These are phyloP conservation scores for Parotia lawesii DNA, from an alignment of 2,113 vertebrate genomes.

Conservation along the genomic window DNA sequence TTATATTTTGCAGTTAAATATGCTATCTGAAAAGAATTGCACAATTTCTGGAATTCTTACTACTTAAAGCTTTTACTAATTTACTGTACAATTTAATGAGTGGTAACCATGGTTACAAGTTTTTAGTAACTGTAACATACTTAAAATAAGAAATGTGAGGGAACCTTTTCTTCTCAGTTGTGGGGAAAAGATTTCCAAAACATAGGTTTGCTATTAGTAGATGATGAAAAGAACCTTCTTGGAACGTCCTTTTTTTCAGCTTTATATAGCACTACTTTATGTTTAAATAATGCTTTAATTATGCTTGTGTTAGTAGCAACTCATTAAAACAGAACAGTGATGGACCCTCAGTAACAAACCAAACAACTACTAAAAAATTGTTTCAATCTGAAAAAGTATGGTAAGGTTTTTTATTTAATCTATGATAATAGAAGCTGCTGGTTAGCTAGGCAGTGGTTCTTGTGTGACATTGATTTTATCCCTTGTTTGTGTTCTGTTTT, in stretches of 20 bases:
- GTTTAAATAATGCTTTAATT: slow-evolving; percentile 43
- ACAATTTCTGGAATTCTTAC: not conserved
- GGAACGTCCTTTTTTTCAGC: not conserved
- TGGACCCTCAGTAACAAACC: not conserved
- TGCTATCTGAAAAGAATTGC: not conserved
- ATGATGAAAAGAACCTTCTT: not conserved
- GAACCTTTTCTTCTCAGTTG: not conserved
- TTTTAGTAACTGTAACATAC: not conserved
- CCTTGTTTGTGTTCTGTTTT: slow-evolving; percentile 76
- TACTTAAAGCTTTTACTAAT: not conserved
- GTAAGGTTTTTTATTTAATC: slow-evolving; percentile 51
- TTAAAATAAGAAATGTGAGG: not conserved
- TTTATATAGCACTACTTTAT: not conserved
- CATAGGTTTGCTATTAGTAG: not conserved
- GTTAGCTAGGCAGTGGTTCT: slow-evolving; percentile 74
- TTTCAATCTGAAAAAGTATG: slow-evolving; percentile 27
- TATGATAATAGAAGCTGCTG: slow-evolving; percentile 71
- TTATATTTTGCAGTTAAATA: not conserved
- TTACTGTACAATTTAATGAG: not conserved
- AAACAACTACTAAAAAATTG: slow-evolving; percentile 32
- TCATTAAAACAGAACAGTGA: slow-evolving; percentile 16
- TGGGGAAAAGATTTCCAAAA: not conserved
- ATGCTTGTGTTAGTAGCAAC: not conserved
- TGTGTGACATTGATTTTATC: slow-evolving; percentile 77
- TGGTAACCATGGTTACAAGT: not conserved